Evolutionary conservation across 2,113 vertebrate species (phyloP), one percentile per base, ranked within the genome.

Genomic region (Odontesthes bonariensis): DNA sequence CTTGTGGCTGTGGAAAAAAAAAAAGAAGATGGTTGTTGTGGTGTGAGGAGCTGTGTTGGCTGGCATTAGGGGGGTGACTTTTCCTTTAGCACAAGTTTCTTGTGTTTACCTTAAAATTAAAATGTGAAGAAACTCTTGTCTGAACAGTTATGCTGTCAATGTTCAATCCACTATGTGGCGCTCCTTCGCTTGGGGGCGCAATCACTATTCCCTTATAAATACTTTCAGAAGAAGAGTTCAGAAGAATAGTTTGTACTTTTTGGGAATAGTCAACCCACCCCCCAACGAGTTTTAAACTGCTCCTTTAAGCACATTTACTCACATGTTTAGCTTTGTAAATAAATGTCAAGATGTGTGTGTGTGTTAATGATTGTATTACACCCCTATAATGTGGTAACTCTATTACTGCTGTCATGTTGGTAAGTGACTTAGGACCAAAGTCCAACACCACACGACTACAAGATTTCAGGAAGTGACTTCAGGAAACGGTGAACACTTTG

Each of bases 381-480:
- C 23, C 1, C 49, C 6, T 67, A 4, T 81, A 17, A 56, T 61
- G 58, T 62, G 49, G n/a, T 49, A 19, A 66, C 51, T 73, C 35
- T 61, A 11, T 59, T 58, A 59, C 69, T 72, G 58, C 51, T 73
- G 62, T 77, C 58, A 57, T 72, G 84, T 73, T 70, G 68, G 35
- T 22, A 22, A 65, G 20, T 71, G 55, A 47, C 52, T 61, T 52
- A 14, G 22, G 86, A 58, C 14, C 84, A 91, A 92, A 89, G 90
- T 89, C 84, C 90, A 88, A 61, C 66, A 42, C 27, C 38, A 63
- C 81, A 68, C 38, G 64, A 56, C 23, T 63, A 13, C 0, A 70
- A 52, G 69, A 69, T 42, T 75, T 75, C 81, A 90, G 87, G 89
- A 90, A 89, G 84, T 76, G 19, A 46, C 38, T 67, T 57, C 5